phyloP scores from a whole-genome alignment of 2,888 invertebrate genomes.

The Crossocerus cetratus region DNA sequence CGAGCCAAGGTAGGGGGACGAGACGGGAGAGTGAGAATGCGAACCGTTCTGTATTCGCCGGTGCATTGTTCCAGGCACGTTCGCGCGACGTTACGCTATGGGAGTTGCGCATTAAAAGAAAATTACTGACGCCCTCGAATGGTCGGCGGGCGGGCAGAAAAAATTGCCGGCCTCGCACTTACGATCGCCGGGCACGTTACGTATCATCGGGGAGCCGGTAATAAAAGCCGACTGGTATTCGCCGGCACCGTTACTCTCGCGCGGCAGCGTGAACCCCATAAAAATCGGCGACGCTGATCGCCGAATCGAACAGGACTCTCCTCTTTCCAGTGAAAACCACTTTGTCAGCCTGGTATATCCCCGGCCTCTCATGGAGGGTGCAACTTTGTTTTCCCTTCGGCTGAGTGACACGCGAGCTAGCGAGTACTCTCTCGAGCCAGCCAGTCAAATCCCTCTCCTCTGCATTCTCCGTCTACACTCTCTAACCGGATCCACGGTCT shows the following conservation, averaged over 20 bases:
- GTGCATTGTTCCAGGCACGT: conserved; percentile 26
- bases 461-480: neutral
- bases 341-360: neutral
- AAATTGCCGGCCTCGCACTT: conserved; percentile 33
- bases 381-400: conserved; percentile 6
- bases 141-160: conserved; percentile 4
- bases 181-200: conserved; percentile 51
- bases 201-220: conserved; percentile 27
- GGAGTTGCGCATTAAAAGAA: conserved; percentile 45
- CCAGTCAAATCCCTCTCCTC: neutral
- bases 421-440: neutral
- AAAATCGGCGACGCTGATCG: conserved; percentile 47
- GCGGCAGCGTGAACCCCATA: conserved; percentile 22
- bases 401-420: neutral
- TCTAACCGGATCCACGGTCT: neutral
- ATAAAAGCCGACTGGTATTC: conserved; percentile 40
- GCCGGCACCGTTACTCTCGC: conserved; percentile 26
- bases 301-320: neutral
- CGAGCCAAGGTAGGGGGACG: neutral
- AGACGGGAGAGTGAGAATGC: neutral
- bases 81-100: conserved; percentile 24
- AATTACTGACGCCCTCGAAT: conserved; percentile 41
- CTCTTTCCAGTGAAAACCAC: conserved; percentile 33
- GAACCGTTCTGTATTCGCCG: neutral
- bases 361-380: neutral